These are phyloP conservation scores for Remorina albescens DNA, from an alignment of 2,797 vertebrate genomes.

Conservation along the genomic window DNA sequence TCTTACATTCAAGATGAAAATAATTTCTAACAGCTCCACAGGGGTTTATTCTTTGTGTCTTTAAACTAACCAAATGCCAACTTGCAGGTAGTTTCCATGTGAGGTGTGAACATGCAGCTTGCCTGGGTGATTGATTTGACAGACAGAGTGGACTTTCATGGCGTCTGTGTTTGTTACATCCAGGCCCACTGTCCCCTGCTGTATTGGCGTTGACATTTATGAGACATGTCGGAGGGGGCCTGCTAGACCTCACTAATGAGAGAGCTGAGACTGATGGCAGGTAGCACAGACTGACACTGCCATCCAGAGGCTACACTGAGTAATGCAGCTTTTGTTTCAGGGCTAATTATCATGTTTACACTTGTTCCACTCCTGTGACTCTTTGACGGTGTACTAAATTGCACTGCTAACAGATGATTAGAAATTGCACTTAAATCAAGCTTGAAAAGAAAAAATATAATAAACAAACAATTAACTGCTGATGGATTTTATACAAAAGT, in stretches of 20 bases:
- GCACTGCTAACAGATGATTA: constrained; percentile 27
- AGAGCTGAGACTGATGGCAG: constrained; percentile 30
- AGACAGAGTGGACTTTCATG: constrained; percentile 93
- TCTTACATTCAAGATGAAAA: constrained; percentile 57
- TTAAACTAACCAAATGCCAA: constrained; percentile 87
- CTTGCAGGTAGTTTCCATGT: constrained; percentile 78
- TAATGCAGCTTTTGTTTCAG: constrained; percentile 20
- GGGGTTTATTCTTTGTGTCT: constrained; percentile 76
- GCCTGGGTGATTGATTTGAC: constrained; percentile 94
- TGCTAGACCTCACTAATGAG: constrained; percentile 82
- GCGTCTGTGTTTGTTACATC: constrained; percentile 96
- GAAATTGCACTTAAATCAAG: constrained; percentile 19
- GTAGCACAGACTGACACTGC: constrained; percentile 84
- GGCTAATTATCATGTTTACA: constrained; percentile 55
- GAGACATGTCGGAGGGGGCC: constrained; percentile 95
- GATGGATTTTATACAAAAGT: constrained; percentile 5
- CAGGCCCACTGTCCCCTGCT: constrained; percentile 94
- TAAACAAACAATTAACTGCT: constrained; percentile 27
- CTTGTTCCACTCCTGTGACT: constrained; percentile 47
- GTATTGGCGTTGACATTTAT: constrained; percentile 98
- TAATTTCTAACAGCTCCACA: constrained; percentile 51
- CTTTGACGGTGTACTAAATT: constrained; percentile 39
- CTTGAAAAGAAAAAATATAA: constrained; percentile 22
- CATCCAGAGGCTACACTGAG: constrained; percentile 79
- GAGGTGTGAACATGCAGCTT: constrained; percentile 82